Percentiles rank a stretch among this genome's conserved stretches.
phyloP scores from a whole-genome alignment of 2,888 invertebrate species.

The Metopia argyrocephala region DNA sequence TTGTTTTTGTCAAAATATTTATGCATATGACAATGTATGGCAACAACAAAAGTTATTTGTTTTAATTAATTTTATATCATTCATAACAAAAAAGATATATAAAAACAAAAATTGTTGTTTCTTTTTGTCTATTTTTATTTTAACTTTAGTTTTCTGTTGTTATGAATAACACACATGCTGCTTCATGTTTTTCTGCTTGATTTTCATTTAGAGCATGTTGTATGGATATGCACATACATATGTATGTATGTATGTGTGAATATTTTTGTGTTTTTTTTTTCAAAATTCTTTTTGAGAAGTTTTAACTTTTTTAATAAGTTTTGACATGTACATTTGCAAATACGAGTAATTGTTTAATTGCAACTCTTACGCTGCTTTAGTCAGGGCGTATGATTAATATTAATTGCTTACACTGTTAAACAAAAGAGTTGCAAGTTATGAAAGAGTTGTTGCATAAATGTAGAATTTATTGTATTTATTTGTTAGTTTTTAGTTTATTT shows the following conservation, averaged over 20 bases:
- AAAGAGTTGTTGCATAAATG: no score
- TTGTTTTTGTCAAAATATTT: slow-evolving; percentile 6
- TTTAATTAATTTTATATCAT: slow-evolving; percentile 30
- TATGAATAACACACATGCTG: no score
- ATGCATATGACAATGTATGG: slow-evolving; percentile 17
- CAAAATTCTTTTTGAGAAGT: slow-evolving; percentile 24
- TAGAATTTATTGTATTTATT: no score
- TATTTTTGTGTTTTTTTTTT: not conserved
- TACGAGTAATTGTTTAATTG: not conserved
- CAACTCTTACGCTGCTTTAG: not conserved
- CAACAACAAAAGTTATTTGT: slow-evolving; percentile 31
- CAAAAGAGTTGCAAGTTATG: not conserved
- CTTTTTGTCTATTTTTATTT: slow-evolving; percentile 9
- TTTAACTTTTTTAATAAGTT: slow-evolving; percentile 27
- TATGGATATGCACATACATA: no score
- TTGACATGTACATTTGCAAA: not conserved
- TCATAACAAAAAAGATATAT: no score
- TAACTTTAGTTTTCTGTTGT: not conserved
- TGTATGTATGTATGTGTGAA: no score
- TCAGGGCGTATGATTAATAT: not conserved
- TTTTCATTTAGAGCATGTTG: no score
- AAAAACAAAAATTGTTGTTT: no score
- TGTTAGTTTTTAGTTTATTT: no score
- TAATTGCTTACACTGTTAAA: not conserved
- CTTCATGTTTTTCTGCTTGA: no score